Percentiles rank a stretch among this genome's conserved stretches.
phyloP scores from a whole-genome alignment of 2,888 invertebrate genomes.

The Calliopum simillimum region DNA sequence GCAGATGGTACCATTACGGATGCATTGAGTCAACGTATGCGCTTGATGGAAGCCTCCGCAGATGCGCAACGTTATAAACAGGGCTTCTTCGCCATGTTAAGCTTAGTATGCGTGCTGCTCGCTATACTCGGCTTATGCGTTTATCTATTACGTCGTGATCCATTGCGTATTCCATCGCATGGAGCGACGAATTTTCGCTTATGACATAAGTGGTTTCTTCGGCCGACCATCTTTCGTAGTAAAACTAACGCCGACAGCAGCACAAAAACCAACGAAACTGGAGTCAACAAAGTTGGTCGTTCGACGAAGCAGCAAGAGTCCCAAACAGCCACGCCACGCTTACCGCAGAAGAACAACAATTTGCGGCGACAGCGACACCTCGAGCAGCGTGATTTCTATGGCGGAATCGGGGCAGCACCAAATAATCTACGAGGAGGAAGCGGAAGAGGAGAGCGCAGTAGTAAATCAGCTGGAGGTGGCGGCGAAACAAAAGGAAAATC shows the following conservation, averaged over 20 bases:
- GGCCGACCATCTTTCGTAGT: slow-evolving; percentile 58
- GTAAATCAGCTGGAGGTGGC: slow-evolving; percentile 27
- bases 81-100: slow-evolving; percentile 65
- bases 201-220: slow-evolving; percentile 67
- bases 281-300: slow-evolving; percentile 30
- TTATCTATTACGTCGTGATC: slow-evolving; percentile 61
- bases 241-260: slow-evolving; percentile 41
- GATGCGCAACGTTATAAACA: slow-evolving; percentile 65
- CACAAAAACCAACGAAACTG: slow-evolving; percentile 38
- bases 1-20: slow-evolving; percentile 45
- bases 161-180: slow-evolving; percentile 48
- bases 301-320: slow-evolving; percentile 40
- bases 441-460: slow-evolving; percentile 12
- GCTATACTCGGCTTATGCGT: slow-evolving; percentile 63
- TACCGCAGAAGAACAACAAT: slow-evolving; percentile 28
- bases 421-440: slow-evolving; percentile 1
- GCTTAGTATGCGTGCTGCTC: slow-evolving; percentile 60
- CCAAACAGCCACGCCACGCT: slow-evolving; percentile 10
- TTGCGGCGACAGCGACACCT: slow-evolving; percentile 30
- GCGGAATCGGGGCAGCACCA: background rate
- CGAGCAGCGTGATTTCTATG: slow-evolving; percentile 1
- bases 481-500: slow-evolving; percentile 22
- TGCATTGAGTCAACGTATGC: slow-evolving; percentile 53
- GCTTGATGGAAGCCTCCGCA: slow-evolving; percentile 59
- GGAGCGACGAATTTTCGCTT: slow-evolving; percentile 51